Evolutionary conservation across 1,140 invertebrate species (phyloP), one percentile per base, ranked within the genome.

Genomic region (Agrypnia vestita): DNA sequence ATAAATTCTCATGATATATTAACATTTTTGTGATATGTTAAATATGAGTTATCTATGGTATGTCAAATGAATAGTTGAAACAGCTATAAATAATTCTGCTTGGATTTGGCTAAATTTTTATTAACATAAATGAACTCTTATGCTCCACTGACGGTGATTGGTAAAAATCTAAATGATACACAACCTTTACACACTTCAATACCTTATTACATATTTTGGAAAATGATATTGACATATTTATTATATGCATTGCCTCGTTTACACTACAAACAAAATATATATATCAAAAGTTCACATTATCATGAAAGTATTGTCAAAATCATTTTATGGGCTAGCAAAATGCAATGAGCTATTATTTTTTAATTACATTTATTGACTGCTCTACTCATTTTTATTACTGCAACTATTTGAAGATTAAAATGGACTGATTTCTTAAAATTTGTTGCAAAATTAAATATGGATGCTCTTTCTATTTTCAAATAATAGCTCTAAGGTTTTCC

Each of bases 61-160:
- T 35, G 25, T 35, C 25, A 35, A 35, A 35, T 35, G 6, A 35
- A 51, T 51, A 13, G n/a, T 46, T 69, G n/a, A 47, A 11, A 69
- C 64, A 69, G 35, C 44, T 69, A 47, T 46, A 69, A 69, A 69
- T 69, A 69, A 69, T 17, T 7, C 19, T 69, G 64, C 64, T 46
- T 46, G 13, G 17, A 49, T 47, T 44, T 17, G 64, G 44, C 44
- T 19, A 69, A 69, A 69, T 35, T 35, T 46, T 7, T 49, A 17
- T 21, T 43, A n/a, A 17, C 64, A 46, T 43, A 69, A 47, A 69
- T 69, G 8, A 69, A n/a, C 64, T 44, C 64, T 69, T 43, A 15
- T 69, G 35, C 64, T 69, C 64, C 64, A 47, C 43, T 47, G 64
- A 47, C 43, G 64, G 64, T 69, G 19, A 69, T 69, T 69, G 64